phyloP scores from a whole-genome alignment of 1,140 invertebrate species.

The Drosophila parabipectinata region DNA sequence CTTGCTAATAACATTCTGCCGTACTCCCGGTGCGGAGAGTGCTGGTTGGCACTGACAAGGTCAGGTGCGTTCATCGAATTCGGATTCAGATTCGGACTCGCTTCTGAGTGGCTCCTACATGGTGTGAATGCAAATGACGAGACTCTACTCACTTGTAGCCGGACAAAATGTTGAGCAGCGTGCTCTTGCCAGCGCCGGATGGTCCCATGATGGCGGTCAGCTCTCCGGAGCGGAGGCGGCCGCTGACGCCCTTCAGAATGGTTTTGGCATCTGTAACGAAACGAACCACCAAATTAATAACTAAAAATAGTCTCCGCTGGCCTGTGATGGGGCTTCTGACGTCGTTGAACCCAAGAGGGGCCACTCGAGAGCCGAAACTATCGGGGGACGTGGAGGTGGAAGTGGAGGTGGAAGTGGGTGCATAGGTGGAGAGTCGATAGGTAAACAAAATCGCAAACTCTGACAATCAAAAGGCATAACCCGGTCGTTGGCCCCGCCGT shows the following conservation, averaged over 20 bases:
- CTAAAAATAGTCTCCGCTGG: slow-evolving; percentile 23
- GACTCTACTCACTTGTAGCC: slow-evolving; percentile 91
- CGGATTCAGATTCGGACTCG: slow-evolving; percentile 5
- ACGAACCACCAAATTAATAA: slow-evolving; percentile 17
- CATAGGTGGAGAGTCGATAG: slow-evolving; percentile 12
- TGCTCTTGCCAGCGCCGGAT: slow-evolving; percentile 95
- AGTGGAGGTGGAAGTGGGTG: not conserved
- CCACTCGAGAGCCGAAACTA: slow-evolving; percentile 11
- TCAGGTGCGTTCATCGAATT: slow-evolving; percentile 17
- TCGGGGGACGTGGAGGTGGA: slow-evolving; percentile 14
- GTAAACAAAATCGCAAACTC: slow-evolving; percentile 30
- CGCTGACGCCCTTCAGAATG: slow-evolving; percentile 93
- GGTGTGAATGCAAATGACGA: slow-evolving; percentile 45
- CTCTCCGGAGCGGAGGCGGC: slow-evolving; percentile 91
- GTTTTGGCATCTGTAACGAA: slow-evolving; percentile 89
- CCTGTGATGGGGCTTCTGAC: slow-evolving; percentile 4
- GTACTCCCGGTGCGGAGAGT: slow-evolving; percentile 1
- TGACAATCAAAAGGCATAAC: slow-evolving; percentile 25
- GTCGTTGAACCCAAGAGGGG: slow-evolving; percentile 26
- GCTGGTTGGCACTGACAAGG: slow-evolving; percentile 17
- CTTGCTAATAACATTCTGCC: slow-evolving; percentile 14
- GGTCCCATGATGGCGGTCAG: slow-evolving; percentile 97
- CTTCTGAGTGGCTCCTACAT: slow-evolving; percentile 1
- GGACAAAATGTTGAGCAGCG: slow-evolving; percentile 93
- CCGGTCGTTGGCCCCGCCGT: slow-evolving; percentile 40